These are phyloP conservation scores for Prietella phreatophila DNA, from an alignment of 2,113 vertebrate species.

Conservation along the genomic window DNA sequence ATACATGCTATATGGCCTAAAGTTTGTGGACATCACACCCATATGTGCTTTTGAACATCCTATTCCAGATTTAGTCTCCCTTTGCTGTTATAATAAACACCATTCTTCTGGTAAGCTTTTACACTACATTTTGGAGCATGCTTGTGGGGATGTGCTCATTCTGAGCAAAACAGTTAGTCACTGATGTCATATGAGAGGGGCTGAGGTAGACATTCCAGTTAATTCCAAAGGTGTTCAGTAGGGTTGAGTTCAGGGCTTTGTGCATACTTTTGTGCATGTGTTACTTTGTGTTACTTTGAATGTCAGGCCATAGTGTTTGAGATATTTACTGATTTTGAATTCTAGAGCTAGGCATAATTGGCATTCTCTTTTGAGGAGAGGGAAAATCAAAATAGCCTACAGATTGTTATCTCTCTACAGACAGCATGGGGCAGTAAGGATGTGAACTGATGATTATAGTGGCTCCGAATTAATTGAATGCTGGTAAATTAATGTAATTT, in stretches of 20 bases:
- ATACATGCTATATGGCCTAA: not conserved
- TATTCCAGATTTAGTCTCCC: not conserved
- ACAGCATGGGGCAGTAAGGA: constrained; percentile 68
- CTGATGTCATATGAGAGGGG: not conserved
- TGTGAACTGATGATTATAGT: constrained; percentile 73
- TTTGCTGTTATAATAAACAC: not conserved
- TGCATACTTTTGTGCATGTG: not conserved
- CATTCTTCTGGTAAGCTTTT: not conserved
- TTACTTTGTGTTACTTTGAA: not conserved
- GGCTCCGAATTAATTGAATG: constrained; percentile 69
- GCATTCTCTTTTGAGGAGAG: not conserved
- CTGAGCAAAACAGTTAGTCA: not conserved
- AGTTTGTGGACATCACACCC: not conserved
- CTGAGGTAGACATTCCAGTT: not conserved
- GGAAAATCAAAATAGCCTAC: constrained; percentile 54
- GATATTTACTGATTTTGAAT: not conserved
- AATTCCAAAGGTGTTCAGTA: not conserved
- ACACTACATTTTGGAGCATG: not conserved
- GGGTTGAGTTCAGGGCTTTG: not conserved
- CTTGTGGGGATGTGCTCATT: not conserved
- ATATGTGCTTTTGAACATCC: not conserved
- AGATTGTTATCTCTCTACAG: constrained; percentile 62
- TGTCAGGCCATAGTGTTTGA: not conserved
- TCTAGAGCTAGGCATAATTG: not conserved
- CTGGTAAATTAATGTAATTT: constrained; percentile 70